Conservation (phyloP, 2,888 invertebrate genomes). For the Acanthosoma haemorrhoidale region DNA sequence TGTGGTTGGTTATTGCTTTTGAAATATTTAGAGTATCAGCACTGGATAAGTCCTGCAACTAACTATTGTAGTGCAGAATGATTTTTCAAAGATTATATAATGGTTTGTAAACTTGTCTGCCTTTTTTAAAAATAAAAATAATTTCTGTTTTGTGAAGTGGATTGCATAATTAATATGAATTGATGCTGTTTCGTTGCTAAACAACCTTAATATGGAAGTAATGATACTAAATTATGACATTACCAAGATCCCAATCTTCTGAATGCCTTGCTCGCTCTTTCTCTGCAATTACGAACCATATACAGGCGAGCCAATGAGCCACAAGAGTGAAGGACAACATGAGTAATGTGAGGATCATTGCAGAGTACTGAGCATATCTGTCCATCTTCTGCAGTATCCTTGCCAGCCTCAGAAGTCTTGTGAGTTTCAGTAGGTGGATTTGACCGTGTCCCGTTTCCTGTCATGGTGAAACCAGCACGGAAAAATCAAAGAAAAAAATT, state of each 20-base stretch:
- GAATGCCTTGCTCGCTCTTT: constrained; percentile 68
- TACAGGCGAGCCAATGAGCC: constrained; percentile 94
- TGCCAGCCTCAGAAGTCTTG: constrained; percentile 80
- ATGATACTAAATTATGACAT: constrained; percentile 40
- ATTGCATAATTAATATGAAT: too few species aligned
- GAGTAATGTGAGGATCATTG: constrained; percentile 84
- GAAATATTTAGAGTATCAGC: too few species aligned
- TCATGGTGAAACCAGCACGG: constrained; percentile 3
- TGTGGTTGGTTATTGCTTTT: too few species aligned
- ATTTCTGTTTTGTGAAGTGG: too few species aligned
- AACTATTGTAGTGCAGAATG: too few species aligned
- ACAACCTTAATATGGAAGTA: too few species aligned
- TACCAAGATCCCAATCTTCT: constrained; percentile 75
- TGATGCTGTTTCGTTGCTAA: too few species aligned
- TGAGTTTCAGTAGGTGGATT: constrained; percentile 89
- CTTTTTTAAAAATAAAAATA: background rate
- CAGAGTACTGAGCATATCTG: constrained; percentile 92
- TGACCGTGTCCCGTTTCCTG: constrained; percentile 53
- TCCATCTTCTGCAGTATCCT: constrained; percentile 92
- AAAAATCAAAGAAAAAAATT: constrained; percentile 1
- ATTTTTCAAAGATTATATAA: too few species aligned
- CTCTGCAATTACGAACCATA: constrained; percentile 94
- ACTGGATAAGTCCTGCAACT: too few species aligned
- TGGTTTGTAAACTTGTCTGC: background rate
- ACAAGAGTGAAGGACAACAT: constrained; percentile 91